phyloP scores from a whole-genome alignment of 2,888 invertebrate genomes.

The Amaurobius ferox region DNA sequence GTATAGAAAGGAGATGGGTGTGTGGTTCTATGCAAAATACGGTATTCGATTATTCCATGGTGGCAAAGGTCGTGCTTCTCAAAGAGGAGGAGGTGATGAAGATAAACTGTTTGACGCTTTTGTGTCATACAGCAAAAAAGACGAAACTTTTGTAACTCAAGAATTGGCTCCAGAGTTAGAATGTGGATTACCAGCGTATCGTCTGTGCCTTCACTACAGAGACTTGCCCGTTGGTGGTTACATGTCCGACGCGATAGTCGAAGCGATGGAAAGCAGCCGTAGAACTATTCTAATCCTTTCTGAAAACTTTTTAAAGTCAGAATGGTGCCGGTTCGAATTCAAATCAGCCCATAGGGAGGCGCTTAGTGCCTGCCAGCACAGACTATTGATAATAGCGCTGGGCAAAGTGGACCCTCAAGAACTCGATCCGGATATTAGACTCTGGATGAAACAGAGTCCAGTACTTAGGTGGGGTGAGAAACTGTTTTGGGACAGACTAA shows the following conservation, averaged over 20 bases:
- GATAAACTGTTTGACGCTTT: constrained; percentile 78
- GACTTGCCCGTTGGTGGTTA: constrained; percentile 83
- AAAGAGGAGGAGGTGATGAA: constrained; percentile 69
- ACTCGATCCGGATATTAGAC: constrained; percentile 89
- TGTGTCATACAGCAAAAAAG: constrained; percentile 78
- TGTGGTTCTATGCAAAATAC: constrained; percentile 88
- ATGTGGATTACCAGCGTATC: constrained; percentile 80
- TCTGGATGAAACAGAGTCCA: constrained; percentile 91
- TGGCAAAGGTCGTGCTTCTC: constrained; percentile 73
- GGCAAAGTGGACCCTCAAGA: constrained; percentile 81
- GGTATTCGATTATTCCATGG: constrained; percentile 88
- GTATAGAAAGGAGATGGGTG: constrained; percentile 84
- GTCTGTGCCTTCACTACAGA: constrained; percentile 84
- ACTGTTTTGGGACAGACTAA: constrained; percentile 94
- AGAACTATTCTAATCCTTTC: constrained; percentile 84
- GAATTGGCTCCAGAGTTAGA: constrained; percentile 82
- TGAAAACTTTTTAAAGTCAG: constrained; percentile 83
- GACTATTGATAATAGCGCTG: constrained; percentile 64
- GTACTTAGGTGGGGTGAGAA: constrained; percentile 91
- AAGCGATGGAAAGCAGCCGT: constrained; percentile 82
- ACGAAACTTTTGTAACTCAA: constrained; percentile 81
- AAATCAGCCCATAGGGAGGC: constrained; percentile 83
- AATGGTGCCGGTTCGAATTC: constrained; percentile 86
- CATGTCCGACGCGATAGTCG: constrained; percentile 83
- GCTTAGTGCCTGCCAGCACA: constrained; percentile 71